phyloP scores from a whole-genome alignment of 2,797 vertebrate species.

The Sarcophilus harrisii region DNA sequence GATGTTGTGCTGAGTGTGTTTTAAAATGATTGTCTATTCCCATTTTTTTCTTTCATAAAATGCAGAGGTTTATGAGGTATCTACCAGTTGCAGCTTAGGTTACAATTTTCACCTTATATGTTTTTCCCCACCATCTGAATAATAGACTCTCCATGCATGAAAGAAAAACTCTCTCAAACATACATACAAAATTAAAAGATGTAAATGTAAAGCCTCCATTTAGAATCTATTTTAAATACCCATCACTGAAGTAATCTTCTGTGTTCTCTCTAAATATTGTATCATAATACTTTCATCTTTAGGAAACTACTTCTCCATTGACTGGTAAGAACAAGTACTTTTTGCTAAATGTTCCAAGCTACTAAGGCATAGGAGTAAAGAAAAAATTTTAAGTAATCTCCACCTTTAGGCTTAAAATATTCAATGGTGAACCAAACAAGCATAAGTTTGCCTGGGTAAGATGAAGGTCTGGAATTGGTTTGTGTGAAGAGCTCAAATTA shows the following conservation, averaged over 20 bases:
- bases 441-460: background rate
- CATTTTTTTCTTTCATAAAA: background rate
- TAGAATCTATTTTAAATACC: background rate
- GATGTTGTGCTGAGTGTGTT: background rate
- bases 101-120: background rate
- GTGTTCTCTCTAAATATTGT: background rate
- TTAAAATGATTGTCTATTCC: too few relatives aligned
- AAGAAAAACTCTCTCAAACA: background rate
- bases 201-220: background rate
- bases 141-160: too few relatives aligned
- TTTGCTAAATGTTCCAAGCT: background rate
- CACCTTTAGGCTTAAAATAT: background rate
- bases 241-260: background rate
- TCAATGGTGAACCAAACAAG: background rate
- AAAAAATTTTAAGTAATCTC: background rate
- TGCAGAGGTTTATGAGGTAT: rapidly evolving
- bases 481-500: background rate
- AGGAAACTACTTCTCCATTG: background rate
- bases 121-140: background rate
- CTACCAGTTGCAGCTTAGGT: background rate
- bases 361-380: background rate
- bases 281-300: background rate
- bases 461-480: background rate
- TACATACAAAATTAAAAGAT: background rate
- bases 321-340: background rate